Evolutionary conservation across 2,797 vertebrate species (phyloP), one percentile per base, ranked within the genome.

Genomic region (Notolepis coatsorum): DNA sequence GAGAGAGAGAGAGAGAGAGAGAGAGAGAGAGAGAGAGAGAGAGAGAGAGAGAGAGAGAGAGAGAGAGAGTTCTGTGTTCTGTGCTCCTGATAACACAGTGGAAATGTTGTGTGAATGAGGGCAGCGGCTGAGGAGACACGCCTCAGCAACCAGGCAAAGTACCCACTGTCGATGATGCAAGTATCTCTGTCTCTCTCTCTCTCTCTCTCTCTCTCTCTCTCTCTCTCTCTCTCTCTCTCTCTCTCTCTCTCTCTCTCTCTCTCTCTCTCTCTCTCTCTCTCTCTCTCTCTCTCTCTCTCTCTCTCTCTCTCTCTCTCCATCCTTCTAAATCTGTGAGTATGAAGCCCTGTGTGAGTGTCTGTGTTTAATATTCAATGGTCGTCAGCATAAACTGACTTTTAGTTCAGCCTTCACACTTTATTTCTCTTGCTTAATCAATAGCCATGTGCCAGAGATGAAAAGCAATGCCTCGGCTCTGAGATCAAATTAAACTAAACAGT

Each of bases 371-470:
- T 74, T 61, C 45, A 60, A 41, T 12, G 10, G 55, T 9, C 59
- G 41, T 37, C 53, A 7, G 18, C 28, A 60, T 38, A 50, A 63
- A 70, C 17, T 52, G 58, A 51, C 23, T 68, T 35, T 72, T 59
- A 67, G 54, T 70, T n/a, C 54, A 62, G 57, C 41, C 49, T 71
- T 77, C 64, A 71, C 46, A 38, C 42, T 54, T 5, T 54, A 46
- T 71, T 64, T 65, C 7, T 45, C 39, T 27, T 52, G 20, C 24
- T 43, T 33, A 60, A 82, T 82, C 71, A 66, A 62, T 69, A 5
- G 7, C 27, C 39, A 21, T 59, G 38, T 69, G 52, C 35, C 8
- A 50, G 25, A 21, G 41, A 50, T 48, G 7, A 50, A 69, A 43
- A 49, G 43, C 7, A 0, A 38, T 33, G 35, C 42, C n/a, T 49